phyloP scores from a whole-genome alignment of 2,113 vertebrate genomes.

The Dromiciops gliroides region DNA sequence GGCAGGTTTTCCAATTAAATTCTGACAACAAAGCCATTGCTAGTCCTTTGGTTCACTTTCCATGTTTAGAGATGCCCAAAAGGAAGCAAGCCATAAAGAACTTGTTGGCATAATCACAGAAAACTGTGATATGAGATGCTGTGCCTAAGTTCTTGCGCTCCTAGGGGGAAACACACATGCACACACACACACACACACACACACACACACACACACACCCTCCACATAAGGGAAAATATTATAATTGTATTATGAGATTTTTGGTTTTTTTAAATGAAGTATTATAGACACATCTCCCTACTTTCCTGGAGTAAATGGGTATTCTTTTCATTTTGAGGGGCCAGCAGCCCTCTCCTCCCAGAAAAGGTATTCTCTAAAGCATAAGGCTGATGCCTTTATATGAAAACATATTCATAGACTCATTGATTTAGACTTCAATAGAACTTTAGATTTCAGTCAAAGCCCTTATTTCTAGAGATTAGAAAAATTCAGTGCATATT shows the following conservation, averaged over 20 bases:
- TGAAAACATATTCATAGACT: not conserved
- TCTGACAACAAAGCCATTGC: not conserved
- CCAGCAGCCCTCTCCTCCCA: not conserved
- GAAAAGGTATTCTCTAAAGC: not conserved
- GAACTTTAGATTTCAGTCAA: not conserved
- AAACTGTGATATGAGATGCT: not conserved
- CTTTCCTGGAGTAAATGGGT: not conserved
- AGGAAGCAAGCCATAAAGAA: not conserved
- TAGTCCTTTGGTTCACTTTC: not conserved
- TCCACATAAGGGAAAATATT: not conserved
- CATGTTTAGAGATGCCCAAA: not conserved
- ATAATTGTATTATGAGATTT: not conserved
- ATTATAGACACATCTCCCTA: not conserved
- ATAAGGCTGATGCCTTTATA: not conserved
- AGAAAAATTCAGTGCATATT: not conserved
- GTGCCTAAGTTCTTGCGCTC: not conserved
- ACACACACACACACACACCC: not conserved
- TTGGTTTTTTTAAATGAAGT: not conserved
- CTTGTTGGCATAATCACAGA: not conserved
- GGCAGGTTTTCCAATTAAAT: not conserved
- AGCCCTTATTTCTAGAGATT: not conserved
- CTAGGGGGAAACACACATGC: not conserved
- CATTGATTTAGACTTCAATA: not conserved
- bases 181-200: not conserved
- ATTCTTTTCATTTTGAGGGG: not conserved